phyloP scores from a whole-genome alignment of 2,797 vertebrate species.

The Xyrichtys novacula region DNA sequence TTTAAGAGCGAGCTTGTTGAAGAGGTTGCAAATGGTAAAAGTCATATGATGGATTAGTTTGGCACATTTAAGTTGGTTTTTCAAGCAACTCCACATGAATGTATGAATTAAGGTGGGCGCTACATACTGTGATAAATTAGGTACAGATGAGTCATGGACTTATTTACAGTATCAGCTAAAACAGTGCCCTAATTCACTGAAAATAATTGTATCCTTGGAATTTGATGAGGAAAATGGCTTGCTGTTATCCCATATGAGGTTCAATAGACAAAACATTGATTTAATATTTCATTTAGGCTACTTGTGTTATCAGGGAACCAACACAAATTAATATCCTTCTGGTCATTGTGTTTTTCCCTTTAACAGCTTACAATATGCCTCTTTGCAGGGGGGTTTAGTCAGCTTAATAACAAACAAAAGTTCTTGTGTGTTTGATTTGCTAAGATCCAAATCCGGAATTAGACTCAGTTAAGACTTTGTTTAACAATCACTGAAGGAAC shows the following conservation, averaged over 20 bases:
- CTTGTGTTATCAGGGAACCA: too few relatives aligned
- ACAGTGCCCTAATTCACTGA: not conserved
- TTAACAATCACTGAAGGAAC: conserved; percentile 7
- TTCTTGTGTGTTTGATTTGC: conserved; percentile 3
- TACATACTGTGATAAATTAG: not conserved
- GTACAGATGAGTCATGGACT: conserved; percentile 2
- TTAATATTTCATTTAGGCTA: not conserved
- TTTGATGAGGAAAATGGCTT: too few relatives aligned
- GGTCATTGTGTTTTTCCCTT: too few relatives aligned
- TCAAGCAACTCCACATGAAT: not conserved
- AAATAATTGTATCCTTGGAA: not conserved
- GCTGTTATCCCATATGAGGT: too few relatives aligned
- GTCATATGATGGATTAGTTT: not conserved
- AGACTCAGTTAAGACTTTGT: conserved; percentile 14
- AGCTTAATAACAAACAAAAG: conserved; percentile 14
- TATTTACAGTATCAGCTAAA: not conserved
- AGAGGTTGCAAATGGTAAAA: not conserved
- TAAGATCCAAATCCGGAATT: conserved; percentile 19
- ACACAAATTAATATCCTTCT: not conserved
- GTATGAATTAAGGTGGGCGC: not conserved
- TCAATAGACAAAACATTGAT: not conserved
- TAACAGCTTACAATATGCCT: not conserved
- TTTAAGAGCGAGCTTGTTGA: not conserved
- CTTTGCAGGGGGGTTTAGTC: not conserved
- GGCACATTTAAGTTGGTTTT: not conserved